Evolutionary conservation across 2,888 invertebrate genomes (phyloP).

Genomic region (Tortricodes alternella): DNA sequence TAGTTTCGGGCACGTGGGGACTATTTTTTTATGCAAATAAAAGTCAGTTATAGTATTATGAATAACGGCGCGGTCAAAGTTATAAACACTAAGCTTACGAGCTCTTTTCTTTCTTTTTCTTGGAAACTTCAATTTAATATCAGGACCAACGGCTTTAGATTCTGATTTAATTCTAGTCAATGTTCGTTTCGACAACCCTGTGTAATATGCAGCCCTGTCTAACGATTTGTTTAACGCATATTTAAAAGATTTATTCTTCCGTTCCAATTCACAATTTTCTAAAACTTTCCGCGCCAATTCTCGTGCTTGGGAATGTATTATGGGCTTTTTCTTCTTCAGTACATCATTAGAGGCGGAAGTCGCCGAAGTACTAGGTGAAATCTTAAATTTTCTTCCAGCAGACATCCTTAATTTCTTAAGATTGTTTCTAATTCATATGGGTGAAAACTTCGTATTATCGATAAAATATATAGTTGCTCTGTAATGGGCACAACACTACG

Average conservation of each 20-base stretch:
- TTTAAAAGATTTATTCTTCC: slow-evolving; percentile 5
- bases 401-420: slow-evolving; percentile 1
- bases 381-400: background rate
- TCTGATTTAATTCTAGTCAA: slow-evolving; percentile 3
- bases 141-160: slow-evolving; percentile 3
- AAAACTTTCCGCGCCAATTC: slow-evolving; percentile 6
- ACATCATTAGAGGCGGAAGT: background rate
- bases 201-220: slow-evolving; percentile 7
- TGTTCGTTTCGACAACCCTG: slow-evolving; percentile 6
- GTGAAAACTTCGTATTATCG: no score
- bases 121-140: slow-evolving; percentile 4
- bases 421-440: no score
- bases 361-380: background rate
- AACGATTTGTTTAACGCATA: background rate
- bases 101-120: background rate
- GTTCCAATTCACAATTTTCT: slow-evolving; percentile 14
- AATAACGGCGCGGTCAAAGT: slow-evolving; percentile 10
- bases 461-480: no score
- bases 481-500: no score
- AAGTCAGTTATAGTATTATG: background rate
- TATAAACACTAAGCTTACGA: background rate
- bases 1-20: slow-evolving; percentile 9
- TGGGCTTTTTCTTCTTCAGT: slow-evolving; percentile 5
- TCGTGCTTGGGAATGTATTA: slow-evolving; percentile 8
- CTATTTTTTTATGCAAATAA: slow-evolving; percentile 11